Evolutionary conservation across 2,888 invertebrate genomes (phyloP).

Genomic region (Leptopilina syphax): DNA sequence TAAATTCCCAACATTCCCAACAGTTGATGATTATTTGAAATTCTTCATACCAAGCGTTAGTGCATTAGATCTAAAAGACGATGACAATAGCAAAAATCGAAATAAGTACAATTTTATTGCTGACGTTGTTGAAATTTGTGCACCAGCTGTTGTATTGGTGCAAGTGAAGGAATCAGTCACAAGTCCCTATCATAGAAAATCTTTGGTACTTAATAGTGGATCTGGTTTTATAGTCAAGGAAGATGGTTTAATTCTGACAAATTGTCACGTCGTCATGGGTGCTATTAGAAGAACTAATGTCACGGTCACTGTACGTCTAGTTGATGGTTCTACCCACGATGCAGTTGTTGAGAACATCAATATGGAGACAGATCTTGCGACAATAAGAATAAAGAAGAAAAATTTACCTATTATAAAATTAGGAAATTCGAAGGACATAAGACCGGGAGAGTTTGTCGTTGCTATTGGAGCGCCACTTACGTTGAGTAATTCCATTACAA

Average conservation of each 20-base stretch:
- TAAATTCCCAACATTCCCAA: conserved; percentile 40
- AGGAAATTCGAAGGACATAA: conserved; percentile 86
- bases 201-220: conserved; percentile 77
- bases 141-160: conserved; percentile 92
- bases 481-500: conserved; percentile 93
- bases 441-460: conserved; percentile 95
- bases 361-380: conserved; percentile 90
- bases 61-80: conserved; percentile 57
- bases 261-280: conserved; percentile 97
- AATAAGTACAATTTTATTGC: conserved; percentile 91
- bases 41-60: conserved; percentile 57
- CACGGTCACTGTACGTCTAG: conserved; percentile 81
- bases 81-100: conserved; percentile 70
- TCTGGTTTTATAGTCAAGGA: conserved; percentile 94
- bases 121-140: conserved; percentile 92
- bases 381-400: conserved; percentile 85
- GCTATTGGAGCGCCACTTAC: conserved; percentile 95
- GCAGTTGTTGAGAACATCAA: conserved; percentile 92
- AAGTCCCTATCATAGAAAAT: too few relatives aligned
- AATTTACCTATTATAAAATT: conserved; percentile 88
- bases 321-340: conserved; percentile 85
- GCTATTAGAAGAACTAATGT: conserved; percentile 89
- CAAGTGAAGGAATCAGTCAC: conserved; percentile 86
- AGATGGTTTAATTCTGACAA: conserved; percentile 94
- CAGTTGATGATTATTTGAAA: conserved; percentile 40